Percentiles rank a stretch among this genome's conserved stretches.
phyloP scores from a whole-genome alignment of 2,113 vertebrate species.

The Platycercus adscitus region DNA sequence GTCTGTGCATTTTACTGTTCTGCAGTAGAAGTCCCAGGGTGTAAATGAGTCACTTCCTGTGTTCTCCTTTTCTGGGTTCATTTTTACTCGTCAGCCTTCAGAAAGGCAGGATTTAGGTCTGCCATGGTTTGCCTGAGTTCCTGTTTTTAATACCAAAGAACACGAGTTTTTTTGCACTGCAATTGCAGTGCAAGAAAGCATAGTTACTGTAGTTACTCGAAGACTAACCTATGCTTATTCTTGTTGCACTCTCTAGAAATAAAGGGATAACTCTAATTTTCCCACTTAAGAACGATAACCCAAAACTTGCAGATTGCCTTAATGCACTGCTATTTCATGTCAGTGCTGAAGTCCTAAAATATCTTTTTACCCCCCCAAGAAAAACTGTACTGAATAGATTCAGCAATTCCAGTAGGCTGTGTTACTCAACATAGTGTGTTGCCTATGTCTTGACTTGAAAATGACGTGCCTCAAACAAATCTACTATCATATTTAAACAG shows the following conservation, averaged over 20 bases:
- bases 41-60: constrained; percentile 17
- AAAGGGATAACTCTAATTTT: background rate
- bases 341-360: background rate
- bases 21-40: background rate
- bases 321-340: background rate
- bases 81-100: background rate
- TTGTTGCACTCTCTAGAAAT: background rate
- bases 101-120: background rate
- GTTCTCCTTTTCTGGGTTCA: background rate
- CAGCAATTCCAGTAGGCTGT: background rate
- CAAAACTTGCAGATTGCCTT: background rate
- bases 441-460: background rate
- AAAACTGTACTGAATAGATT: background rate
- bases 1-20: background rate
- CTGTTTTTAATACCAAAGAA: background rate
- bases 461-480: background rate
- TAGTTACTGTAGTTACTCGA: background rate
- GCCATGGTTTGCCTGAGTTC: background rate
- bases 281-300: background rate
- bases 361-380: background rate
- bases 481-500: background rate
- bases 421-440: background rate
- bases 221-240: background rate
- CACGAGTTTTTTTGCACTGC: background rate
- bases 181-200: background rate